Conservation (phyloP, 2,113 vertebrate species). For the Mormoops blainvillei region DNA sequence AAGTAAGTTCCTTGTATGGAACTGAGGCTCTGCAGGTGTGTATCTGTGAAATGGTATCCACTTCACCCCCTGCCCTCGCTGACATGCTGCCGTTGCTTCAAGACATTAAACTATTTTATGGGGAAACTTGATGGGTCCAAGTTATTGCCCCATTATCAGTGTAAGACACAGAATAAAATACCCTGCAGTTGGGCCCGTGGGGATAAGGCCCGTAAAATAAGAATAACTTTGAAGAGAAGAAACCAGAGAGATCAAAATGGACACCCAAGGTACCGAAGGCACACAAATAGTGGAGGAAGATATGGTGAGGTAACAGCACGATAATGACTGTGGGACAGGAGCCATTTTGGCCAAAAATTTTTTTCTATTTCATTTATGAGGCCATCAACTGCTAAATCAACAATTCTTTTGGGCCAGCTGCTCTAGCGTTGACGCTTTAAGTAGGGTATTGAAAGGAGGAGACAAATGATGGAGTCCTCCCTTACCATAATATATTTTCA, state of each 20-base stretch:
- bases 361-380: slow-evolving; percentile 50
- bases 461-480: slow-evolving; percentile 68
- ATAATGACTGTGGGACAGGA: background rate
- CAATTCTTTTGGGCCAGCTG: slow-evolving; percentile 70
- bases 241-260: slow-evolving; percentile 55
- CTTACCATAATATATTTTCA: slow-evolving; percentile 66
- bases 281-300: background rate
- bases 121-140: slow-evolving; percentile 60
- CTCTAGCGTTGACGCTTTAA: slow-evolving; percentile 71
- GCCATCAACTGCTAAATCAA: slow-evolving; percentile 69
- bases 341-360: background rate
- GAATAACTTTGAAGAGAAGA: slow-evolving; percentile 40
- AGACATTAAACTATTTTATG: slow-evolving; percentile 62
- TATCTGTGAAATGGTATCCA: background rate
- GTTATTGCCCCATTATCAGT: slow-evolving; percentile 58
- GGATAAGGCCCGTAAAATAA: slow-evolving; percentile 43
- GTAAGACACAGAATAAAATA: slow-evolving; percentile 61
- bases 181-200: background rate
- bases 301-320: background rate
- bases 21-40: background rate
- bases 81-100: slow-evolving; percentile 33
- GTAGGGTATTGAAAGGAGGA: slow-evolving; percentile 70
- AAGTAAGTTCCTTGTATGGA: background rate
- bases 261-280: background rate
- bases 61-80: slow-evolving; percentile 44